Evolutionary conservation across 2,888 invertebrate species (phyloP).

Genomic region (Allygus modestus): DNA sequence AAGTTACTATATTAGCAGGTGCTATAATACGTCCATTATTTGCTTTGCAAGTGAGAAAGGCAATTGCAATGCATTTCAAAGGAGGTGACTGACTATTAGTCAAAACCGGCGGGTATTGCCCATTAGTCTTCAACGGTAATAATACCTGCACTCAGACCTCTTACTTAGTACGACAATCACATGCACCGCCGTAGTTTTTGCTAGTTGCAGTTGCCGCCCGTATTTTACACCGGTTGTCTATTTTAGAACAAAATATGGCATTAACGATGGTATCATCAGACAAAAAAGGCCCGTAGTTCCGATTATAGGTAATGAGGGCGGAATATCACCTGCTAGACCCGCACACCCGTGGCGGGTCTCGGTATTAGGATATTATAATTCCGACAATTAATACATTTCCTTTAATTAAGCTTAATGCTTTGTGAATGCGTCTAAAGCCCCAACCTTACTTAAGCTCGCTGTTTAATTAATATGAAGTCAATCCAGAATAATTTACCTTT

Average conservation of each 20-base stretch:
- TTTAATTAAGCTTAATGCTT: neutral
- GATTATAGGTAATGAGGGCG: neutral
- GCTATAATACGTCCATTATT: no score
- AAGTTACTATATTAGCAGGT: no score
- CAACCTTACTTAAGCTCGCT: no score
- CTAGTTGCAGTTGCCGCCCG: neutral
- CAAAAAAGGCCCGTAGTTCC: conserved; percentile 34
- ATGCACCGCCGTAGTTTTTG: neutral
- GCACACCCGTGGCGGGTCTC: neutral
- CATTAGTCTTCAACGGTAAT: neutral
- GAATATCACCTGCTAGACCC: neutral
- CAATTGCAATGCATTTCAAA: no score
- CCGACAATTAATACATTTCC: neutral
- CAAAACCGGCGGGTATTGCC: no score
- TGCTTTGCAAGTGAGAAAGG: no score
- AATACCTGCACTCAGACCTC: neutral
- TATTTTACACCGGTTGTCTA: neutral
- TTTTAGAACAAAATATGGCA: neutral
- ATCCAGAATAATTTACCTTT: no score
- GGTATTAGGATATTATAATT: neutral
- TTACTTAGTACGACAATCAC: neutral
- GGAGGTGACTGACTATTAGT: no score
- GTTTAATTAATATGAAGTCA: no score
- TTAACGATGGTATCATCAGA: neutral
- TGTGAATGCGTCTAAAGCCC: neutral